phyloP scores from a whole-genome alignment of 2,888 invertebrate genomes.

The Cephus sareptanus region DNA sequence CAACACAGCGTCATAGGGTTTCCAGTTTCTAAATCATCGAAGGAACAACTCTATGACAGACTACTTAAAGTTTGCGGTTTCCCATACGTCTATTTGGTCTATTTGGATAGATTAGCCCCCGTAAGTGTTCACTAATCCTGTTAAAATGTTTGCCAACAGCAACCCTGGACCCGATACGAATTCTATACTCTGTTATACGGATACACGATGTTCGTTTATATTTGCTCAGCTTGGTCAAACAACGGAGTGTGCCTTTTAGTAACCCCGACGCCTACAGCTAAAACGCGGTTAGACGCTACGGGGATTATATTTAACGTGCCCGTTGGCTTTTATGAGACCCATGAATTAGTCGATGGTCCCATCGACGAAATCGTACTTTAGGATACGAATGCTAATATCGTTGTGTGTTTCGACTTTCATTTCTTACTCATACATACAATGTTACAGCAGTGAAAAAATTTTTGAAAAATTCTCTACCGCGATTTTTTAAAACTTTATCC shows the following conservation, averaged over 20 bases:
- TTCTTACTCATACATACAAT: too few relatives aligned
- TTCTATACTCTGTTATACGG: slow-evolving; percentile 41
- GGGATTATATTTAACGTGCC: slow-evolving; percentile 30
- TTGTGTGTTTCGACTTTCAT: too few relatives aligned
- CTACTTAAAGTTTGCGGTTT: slow-evolving; percentile 52
- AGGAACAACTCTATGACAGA: slow-evolving; percentile 43
- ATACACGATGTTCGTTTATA: slow-evolving; percentile 48
- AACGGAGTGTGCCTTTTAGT: slow-evolving; percentile 62
- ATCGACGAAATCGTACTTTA: too few relatives aligned
- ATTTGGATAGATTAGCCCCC: slow-evolving; percentile 60
- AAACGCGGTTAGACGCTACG: slow-evolving; percentile 41
- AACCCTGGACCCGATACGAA: slow-evolving; percentile 38
- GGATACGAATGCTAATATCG: too few relatives aligned
- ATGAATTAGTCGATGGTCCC: slow-evolving; percentile 5
- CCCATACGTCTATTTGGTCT: slow-evolving; percentile 56
- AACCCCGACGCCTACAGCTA: slow-evolving; percentile 51
- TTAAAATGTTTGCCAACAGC: slow-evolving; percentile 64
- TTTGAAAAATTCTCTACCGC: too few relatives aligned
- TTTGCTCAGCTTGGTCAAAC: slow-evolving; percentile 65
- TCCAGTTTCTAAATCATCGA: background rate
- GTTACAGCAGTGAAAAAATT: too few relatives aligned
- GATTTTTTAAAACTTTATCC: too few relatives aligned
- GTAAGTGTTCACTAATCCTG: slow-evolving; percentile 64
- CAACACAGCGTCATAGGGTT: background rate
- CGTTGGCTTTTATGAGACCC: slow-evolving; percentile 9